Evolutionary conservation across 2,888 invertebrate genomes (phyloP).

Genomic region (Aspidiotus rigidus): DNA sequence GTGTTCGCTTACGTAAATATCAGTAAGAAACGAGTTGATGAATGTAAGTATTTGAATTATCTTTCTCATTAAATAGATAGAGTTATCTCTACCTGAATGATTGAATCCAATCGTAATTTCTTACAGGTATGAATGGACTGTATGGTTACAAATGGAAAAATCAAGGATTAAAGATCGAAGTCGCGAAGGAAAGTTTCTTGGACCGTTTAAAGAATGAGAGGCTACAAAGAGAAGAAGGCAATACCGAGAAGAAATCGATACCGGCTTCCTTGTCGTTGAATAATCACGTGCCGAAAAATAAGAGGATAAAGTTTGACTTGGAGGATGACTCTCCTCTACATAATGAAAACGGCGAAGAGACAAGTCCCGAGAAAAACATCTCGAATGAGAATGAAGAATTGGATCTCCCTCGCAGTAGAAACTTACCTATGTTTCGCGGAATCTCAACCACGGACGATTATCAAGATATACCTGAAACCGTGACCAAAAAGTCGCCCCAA

Average conservation of each 20-base stretch:
- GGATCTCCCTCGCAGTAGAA: constrained; percentile 10
- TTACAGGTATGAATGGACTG: constrained; percentile 12
- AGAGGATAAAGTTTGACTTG: constrained; percentile 11
- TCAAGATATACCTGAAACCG: background rate
- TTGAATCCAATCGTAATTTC: background rate
- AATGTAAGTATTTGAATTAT: constrained; percentile 14
- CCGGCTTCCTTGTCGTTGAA: background rate
- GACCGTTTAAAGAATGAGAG: constrained; percentile 24
- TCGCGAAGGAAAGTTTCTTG: constrained; percentile 23
- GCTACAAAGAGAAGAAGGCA: background rate
- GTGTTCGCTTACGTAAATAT: constrained; percentile 25
- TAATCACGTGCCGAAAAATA: constrained; percentile 15
- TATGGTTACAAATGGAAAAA: constrained; percentile 8
- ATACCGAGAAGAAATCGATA: background rate
- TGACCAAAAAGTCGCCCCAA: background rate
- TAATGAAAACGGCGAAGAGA: background rate
- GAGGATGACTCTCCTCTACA: background rate
- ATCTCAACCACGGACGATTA: background rate
- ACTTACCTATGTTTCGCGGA: constrained; percentile 33
- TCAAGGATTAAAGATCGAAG: constrained; percentile 15
- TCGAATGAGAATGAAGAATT: background rate
- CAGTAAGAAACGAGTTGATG: background rate
- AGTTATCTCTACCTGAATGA: background rate
- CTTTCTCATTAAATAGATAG: background rate
- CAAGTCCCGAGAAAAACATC: too few relatives aligned